Percentiles rank a stretch among this genome's conserved stretches.
Evolutionary conservation across 2,113 vertebrate genomes (phyloP).

Genomic region (Chascanopsetta lugubris): DNA sequence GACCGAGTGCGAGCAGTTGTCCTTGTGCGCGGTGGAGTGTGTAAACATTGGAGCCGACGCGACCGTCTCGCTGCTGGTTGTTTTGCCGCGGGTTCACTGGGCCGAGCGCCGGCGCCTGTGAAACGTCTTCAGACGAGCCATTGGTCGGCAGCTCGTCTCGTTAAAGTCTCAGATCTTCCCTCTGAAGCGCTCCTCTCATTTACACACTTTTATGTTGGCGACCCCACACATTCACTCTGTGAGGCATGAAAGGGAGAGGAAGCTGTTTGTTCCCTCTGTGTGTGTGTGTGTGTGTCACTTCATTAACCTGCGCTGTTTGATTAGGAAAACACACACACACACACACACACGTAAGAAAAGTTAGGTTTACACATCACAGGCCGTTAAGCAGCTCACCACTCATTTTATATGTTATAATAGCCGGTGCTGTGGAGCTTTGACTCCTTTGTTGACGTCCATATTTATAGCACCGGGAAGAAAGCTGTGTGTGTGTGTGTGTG

Average conservation of each 20-base stretch:
- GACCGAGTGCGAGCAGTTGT: too few species aligned
- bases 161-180: constrained; percentile 47
- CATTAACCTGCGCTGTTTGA: constrained; percentile 32
- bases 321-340: constrained; percentile 8
- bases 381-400: constrained; percentile 50
- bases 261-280: neutral
- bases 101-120: too few species aligned
- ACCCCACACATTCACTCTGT: constrained; percentile 5
- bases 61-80: too few species aligned
- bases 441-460: constrained; percentile 41
- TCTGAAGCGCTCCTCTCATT: constrained; percentile 49
- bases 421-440: constrained; percentile 32
- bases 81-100: neutral
- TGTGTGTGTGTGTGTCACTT: neutral
- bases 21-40: too few species aligned
- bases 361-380: constrained; percentile 47
- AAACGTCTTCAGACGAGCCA: neutral
- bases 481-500: neutral
- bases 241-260: too few species aligned
- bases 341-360: too few species aligned
- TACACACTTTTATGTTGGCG: constrained; percentile 14
- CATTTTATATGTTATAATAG: constrained; percentile 57
- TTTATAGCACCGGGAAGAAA: constrained; percentile 38
- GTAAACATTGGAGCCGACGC: too few species aligned
- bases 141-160: neutral